Percentiles rank a stretch among this genome's conserved stretches.
Evolutionary conservation across 2,888 invertebrate genomes (phyloP).

Genomic region (Sepioteuthis lessoniana): DNA sequence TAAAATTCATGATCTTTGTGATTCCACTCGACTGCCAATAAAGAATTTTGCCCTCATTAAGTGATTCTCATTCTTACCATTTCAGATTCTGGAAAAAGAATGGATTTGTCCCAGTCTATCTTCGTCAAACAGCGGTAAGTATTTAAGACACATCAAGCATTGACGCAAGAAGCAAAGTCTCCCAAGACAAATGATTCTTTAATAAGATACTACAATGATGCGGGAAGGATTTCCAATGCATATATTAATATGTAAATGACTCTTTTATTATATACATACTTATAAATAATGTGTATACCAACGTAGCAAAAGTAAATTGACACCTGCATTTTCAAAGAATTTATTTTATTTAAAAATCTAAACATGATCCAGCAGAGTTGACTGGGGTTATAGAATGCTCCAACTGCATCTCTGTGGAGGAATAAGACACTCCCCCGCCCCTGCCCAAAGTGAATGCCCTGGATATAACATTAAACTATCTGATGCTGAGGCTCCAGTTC

Average conservation of each 20-base stretch:
- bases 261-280: not conserved
- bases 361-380: too few relatives aligned
- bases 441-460: too few relatives aligned
- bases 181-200: not conserved
- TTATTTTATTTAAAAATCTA: too few relatives aligned
- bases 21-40: too few relatives aligned
- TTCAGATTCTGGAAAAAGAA: constrained; percentile 86
- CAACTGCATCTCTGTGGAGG: too few relatives aligned
- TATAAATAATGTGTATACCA: not conserved
- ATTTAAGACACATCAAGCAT: not conserved
- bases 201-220: not conserved
- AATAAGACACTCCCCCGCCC: too few relatives aligned
- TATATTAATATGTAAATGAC: not conserved
- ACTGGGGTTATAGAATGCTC: too few relatives aligned
- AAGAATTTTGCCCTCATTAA: not conserved
- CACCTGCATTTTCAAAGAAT: too few relatives aligned
- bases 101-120: constrained; percentile 90
- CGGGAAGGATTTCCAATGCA: not conserved
- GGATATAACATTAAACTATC: too few relatives aligned
- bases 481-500: too few relatives aligned
- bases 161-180: too few relatives aligned
- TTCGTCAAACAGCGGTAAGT: constrained; percentile 85
- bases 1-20: not conserved
- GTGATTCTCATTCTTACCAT: constrained; percentile 50
- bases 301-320: not conserved